Percentiles rank a stretch among this genome's conserved stretches.
These are phyloP conservation scores for Brienomyrus brachyistius DNA, from an alignment of 2,113 vertebrate species.

Conservation along the genomic window DNA sequence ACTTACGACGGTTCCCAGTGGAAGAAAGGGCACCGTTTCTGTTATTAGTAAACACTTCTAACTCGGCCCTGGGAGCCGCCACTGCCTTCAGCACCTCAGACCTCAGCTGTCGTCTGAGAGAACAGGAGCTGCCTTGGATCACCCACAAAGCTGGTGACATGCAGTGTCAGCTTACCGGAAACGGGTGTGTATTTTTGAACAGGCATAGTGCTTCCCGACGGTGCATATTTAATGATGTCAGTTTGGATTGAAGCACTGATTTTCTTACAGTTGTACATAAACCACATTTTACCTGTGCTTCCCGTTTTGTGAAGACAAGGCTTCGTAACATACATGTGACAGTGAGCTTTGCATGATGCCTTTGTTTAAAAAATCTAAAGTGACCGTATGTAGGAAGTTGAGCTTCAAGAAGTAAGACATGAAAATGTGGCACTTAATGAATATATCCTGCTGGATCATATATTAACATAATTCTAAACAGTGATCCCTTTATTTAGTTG, in stretches of 20 bases:
- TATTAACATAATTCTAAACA: not conserved
- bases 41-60: slow-evolving; percentile 57
- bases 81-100: slow-evolving; percentile 38
- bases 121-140: slow-evolving; percentile 40
- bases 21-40: slow-evolving; percentile 38
- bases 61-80: slow-evolving; percentile 33
- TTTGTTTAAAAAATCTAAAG: not conserved
- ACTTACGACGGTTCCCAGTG: slow-evolving; percentile 20
- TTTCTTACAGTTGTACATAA: not conserved
- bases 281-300: not conserved
- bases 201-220: slow-evolving; percentile 27
- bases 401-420: not conserved
- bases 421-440: not conserved
- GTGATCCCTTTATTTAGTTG: not conserved
- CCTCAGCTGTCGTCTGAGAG: slow-evolving; percentile 64
- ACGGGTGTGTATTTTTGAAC: slow-evolving; percentile 48
- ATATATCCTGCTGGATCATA: not conserved
- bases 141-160: not conserved
- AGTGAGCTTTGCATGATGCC: not conserved
- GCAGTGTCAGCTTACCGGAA: slow-evolving; percentile 53
- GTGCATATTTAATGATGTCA: slow-evolving; percentile 42
- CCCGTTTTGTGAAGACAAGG: not conserved
- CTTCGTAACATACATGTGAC: not conserved
- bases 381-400: not conserved
- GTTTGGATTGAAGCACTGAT: not conserved